Base-by-base conservation (phyloP, 23 tunicate genomes). In the Clavelina lepadiformis region DNA sequence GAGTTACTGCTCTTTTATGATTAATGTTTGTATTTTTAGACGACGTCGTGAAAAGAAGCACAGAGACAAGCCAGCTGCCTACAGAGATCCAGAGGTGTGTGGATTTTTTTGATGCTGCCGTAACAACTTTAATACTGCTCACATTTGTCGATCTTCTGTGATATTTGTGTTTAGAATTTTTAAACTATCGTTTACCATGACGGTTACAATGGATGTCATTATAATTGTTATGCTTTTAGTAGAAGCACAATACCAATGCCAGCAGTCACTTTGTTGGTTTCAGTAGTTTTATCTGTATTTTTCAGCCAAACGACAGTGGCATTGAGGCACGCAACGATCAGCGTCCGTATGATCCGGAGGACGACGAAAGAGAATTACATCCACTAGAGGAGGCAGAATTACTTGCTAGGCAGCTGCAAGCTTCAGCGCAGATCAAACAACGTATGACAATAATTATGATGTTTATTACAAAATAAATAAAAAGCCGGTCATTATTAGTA, bases 11-110 rank as follows among this genome's bases (percentile, higher is more conserved):
- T 13, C 8, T 26, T 11, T 65, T 65, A 6, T 56, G 29, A 5
- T 52, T 3, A 30, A 13, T 32, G 26, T 58, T 8, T 26, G 23
- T n/a, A 29, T 11, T 56, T 55, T 1, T 19, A 84, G 93, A 41
- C 76, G 93, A 1, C 70, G 93, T 25, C 74, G 77, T 18, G 93
- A 84, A 35, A 84, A 76, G 50, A 76, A 63, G 52, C 76, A 76
- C 55, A 61, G 62, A 52, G 78, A 75, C 27, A 69, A 61, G 33
- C 73, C 70, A 31, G 54, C 63, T 8, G 56, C 72, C 6, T 46
- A 46, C 35, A 66, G 35, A 66, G 56, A 66, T 28, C 46, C 28
- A 26, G 72, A 66, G 72, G 72, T 66, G 15, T n/a, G n/a, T n/a
- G n/a, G n/a, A n/a, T n/a, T n/a, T n/a, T n/a, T n/a, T n/a, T n/a